A percentile compares a stretch with the other conserved stretches of the same genome.
phyloP scores from a whole-genome alignment of 1,140 invertebrate species.

The Drosophila santomea region DNA sequence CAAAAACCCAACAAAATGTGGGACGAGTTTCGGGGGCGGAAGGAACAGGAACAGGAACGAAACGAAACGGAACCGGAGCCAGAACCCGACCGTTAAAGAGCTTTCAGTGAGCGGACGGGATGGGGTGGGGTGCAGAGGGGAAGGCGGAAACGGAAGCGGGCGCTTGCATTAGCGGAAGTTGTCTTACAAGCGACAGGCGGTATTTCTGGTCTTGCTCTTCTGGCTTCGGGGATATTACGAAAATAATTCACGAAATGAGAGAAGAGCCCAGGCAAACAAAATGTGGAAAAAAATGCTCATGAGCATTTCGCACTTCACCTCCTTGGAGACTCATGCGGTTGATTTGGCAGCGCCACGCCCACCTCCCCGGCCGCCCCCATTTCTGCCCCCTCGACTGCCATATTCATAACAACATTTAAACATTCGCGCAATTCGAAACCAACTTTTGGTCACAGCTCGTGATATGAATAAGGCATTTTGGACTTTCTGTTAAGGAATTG shows the following conservation, averaged over 20 bases:
- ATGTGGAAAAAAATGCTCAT: slow-evolving; percentile 13
- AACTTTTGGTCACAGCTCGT: slow-evolving; percentile 7
- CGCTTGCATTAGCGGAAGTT: slow-evolving; percentile 69
- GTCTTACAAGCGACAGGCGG: slow-evolving; percentile 47
- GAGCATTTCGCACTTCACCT: slow-evolving; percentile 22
- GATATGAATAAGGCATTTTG: slow-evolving; percentile 2
- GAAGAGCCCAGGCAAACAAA: background rate
- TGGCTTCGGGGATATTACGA: slow-evolving; percentile 26
- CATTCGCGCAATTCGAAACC: slow-evolving; percentile 58
- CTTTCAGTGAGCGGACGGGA: background rate
- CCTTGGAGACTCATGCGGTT: slow-evolving; percentile 25
- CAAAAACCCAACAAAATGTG: slow-evolving; percentile 27
- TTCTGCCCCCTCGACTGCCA: slow-evolving; percentile 22
- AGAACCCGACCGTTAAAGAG: slow-evolving; percentile 5
- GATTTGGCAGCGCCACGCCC: slow-evolving; percentile 33
- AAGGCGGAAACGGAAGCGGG: slow-evolving; percentile 60
- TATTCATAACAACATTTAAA: slow-evolving; percentile 72
- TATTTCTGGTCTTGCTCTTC: background rate
- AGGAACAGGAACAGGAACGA: background rate
- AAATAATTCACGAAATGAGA: slow-evolving; percentile 30
- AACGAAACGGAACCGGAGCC: background rate
- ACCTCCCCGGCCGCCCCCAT: background rate
- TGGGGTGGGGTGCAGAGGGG: background rate
- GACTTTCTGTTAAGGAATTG: background rate
- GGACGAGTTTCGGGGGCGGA: background rate